A percentile compares a stretch with the other conserved stretches of the same genome.
These are phyloP conservation scores for Hemicentrotus pulcherrimus DNA, from an alignment of 35 echinoderm and acorn worm genomes.

Conservation along the genomic window DNA sequence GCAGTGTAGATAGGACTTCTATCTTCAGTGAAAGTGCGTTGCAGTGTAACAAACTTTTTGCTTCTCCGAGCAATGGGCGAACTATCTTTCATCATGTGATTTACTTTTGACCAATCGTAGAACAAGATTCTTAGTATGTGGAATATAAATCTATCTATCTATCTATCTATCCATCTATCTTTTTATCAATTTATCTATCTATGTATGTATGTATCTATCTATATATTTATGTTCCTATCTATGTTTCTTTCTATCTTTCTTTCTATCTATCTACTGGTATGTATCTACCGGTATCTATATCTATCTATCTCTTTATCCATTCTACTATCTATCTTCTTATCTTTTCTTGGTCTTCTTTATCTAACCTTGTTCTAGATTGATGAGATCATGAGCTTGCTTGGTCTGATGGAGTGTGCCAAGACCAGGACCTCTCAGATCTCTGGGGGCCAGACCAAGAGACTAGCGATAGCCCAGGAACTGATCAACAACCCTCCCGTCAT, in stretches of 20 bases:
- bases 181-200: background rate
- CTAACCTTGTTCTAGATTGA: constrained; percentile 67
- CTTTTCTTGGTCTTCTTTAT: background rate
- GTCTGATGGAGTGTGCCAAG: constrained; percentile 79
- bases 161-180: background rate
- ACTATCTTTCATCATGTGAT: too few species aligned
- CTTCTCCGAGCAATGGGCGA: too few species aligned
- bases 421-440: constrained; percentile 82
- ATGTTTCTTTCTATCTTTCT: too few species aligned
- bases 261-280: background rate
- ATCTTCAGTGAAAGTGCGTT: too few species aligned
- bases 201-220: background rate
- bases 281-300: too few species aligned
- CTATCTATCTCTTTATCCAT: background rate
- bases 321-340: background rate
- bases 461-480: constrained; percentile 92
- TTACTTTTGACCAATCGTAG: too few species aligned
- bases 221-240: background rate
- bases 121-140: too few species aligned
- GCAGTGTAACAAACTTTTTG: too few species aligned
- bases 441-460: constrained; percentile 84
- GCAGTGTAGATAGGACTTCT: too few species aligned
- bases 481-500: constrained; percentile 95
- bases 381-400: constrained; percentile 92
- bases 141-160: background rate